Conservation (phyloP, 2,888 invertebrate species). For the Papilio protenor region DNA sequence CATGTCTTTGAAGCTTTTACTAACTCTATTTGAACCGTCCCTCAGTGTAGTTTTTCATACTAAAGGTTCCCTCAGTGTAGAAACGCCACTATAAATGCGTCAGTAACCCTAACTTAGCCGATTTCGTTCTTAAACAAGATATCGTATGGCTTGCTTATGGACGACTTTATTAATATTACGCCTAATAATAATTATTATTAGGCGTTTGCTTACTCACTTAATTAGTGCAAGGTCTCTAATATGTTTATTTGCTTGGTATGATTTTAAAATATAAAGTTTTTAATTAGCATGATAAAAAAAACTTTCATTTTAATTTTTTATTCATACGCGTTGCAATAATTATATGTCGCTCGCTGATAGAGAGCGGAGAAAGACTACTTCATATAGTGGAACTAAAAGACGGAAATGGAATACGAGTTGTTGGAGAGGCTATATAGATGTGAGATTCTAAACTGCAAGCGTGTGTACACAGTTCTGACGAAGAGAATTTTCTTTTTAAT, state of each 20-base stretch:
- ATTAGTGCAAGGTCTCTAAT: background rate
- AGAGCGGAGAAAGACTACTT: constrained; percentile 8
- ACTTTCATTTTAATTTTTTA: background rate
- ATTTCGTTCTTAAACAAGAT: background rate
- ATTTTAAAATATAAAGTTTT: background rate
- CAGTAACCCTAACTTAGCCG: background rate
- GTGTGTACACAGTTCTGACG: background rate
- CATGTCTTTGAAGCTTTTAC: background rate
- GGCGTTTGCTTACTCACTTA: background rate
- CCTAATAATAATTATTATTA: too few species aligned
- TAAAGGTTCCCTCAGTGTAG: too few species aligned
- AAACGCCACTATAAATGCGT: too few species aligned
- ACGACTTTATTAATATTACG: too few species aligned
- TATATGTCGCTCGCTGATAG: constrained; percentile 6
- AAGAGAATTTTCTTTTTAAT: background rate
- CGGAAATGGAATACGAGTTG: background rate
- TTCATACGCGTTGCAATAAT: background rate
- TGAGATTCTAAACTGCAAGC: background rate
- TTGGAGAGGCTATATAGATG: background rate
- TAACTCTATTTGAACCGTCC: background rate
- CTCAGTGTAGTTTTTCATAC: background rate
- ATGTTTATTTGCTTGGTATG: background rate
- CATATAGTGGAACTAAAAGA: constrained; percentile 2
- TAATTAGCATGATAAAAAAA: background rate
- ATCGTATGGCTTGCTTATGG: background rate